Evolutionary conservation across 2,797 vertebrate species (phyloP).

Genomic region (Enteromius treurensis): DNA sequence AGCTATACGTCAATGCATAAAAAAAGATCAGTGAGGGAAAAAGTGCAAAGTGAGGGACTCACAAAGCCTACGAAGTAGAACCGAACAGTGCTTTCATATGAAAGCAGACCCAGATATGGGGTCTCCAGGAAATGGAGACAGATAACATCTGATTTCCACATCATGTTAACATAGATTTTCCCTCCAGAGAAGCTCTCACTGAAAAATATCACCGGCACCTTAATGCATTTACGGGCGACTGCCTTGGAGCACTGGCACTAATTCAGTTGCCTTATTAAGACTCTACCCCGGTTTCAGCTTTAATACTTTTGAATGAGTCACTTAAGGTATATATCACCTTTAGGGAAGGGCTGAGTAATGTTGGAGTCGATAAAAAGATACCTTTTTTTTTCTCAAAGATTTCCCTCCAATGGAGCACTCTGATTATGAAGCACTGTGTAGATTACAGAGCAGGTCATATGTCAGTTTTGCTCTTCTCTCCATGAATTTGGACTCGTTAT

Average conservation of each 20-base stretch:
- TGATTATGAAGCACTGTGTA: slow-evolving; percentile 1
- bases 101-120: slow-evolving; percentile 9
- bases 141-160: slow-evolving; percentile 40
- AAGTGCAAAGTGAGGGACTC: slow-evolving; percentile 11
- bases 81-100: neutral
- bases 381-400: slow-evolving; percentile 10
- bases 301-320: slow-evolving; percentile 56
- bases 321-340: slow-evolving; percentile 40
- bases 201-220: slow-evolving; percentile 41
- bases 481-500: slow-evolving; percentile 24
- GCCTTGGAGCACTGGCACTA: slow-evolving; percentile 40
- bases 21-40: slow-evolving; percentile 1
- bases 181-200: slow-evolving; percentile 27
- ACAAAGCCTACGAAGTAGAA: neutral
- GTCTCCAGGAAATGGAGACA: slow-evolving; percentile 36
- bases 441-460: slow-evolving; percentile 23
- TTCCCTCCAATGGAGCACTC: neutral
- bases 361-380: slow-evolving; percentile 35
- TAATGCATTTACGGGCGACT: slow-evolving; percentile 46
- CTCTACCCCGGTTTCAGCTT: slow-evolving; percentile 13
- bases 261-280: slow-evolving; percentile 52
- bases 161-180: slow-evolving; percentile 50
- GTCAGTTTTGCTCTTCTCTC: neutral
- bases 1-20: neutral
- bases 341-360: slow-evolving; percentile 35